Conservation (phyloP, 2,797 vertebrate genomes). For the Chelmon rostratus region DNA sequence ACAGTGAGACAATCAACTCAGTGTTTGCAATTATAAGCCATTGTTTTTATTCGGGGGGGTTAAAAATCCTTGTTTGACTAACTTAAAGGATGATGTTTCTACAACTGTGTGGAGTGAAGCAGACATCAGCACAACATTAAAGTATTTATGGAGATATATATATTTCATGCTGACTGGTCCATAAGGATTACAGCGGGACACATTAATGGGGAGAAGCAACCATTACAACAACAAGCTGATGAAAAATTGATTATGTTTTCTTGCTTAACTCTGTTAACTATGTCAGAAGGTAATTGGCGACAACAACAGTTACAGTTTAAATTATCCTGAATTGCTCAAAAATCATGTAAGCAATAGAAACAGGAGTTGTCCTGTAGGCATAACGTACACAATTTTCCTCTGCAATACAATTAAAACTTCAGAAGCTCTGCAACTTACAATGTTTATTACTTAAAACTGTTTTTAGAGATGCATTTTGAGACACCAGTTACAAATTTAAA, state of each 20-base stretch:
- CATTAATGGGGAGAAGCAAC: conserved; percentile 86
- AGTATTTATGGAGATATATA: conserved; percentile 87
- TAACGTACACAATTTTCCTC: background rate
- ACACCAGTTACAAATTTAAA: conserved; percentile 33
- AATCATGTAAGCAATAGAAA: conserved; percentile 27
- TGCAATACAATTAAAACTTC: conserved; percentile 22
- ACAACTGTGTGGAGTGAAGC: conserved; percentile 67
- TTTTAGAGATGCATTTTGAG: conserved; percentile 20
- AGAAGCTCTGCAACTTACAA: conserved; percentile 6
- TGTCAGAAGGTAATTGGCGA: conserved; percentile 80
- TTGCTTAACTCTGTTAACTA: conserved; percentile 84
- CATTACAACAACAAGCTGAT: conserved; percentile 85
- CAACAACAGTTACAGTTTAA: conserved; percentile 67
- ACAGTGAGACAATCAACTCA: conserved; percentile 10
- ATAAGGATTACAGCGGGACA: conserved; percentile 84
- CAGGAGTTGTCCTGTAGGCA: conserved; percentile 14
- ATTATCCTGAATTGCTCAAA: conserved; percentile 54
- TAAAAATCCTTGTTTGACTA: conserved; percentile 44
- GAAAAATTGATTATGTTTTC: conserved; percentile 86
- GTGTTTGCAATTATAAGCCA: conserved; percentile 22
- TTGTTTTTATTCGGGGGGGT: conserved; percentile 21
- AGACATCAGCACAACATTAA: conserved; percentile 82
- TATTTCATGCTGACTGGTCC: conserved; percentile 89
- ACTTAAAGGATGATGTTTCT: conserved; percentile 53
- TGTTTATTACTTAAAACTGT: conserved; percentile 15